phyloP scores from a whole-genome alignment of 2,113 vertebrate species.

The rat (Rattus norvegicus) region DNA sequence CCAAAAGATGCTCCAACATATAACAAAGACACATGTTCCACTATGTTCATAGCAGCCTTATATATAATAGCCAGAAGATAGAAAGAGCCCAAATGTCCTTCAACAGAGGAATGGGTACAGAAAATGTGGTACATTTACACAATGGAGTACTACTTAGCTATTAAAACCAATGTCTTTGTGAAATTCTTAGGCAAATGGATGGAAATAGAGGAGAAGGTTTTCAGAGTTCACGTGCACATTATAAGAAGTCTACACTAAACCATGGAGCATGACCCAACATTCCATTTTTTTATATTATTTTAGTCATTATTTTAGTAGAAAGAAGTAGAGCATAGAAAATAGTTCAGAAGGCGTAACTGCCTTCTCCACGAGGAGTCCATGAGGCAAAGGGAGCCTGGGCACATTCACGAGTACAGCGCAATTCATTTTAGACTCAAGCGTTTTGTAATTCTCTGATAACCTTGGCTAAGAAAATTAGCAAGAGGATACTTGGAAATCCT shows the following conservation, averaged over 20 bases:
- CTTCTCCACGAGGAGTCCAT: not conserved
- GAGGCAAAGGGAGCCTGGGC: not conserved
- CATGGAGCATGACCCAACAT: not conserved
- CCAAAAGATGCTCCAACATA: too few relatives aligned
- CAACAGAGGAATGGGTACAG: too few relatives aligned
- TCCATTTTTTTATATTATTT: too few relatives aligned
- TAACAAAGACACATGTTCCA: too few relatives aligned
- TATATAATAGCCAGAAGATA: too few relatives aligned
- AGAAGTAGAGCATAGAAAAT: not conserved
- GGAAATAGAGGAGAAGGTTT: not conserved
- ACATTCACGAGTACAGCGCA: not conserved
- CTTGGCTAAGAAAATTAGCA: not conserved
- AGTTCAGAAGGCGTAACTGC: not conserved
- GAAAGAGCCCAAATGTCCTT: too few relatives aligned
- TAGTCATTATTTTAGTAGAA: not conserved
- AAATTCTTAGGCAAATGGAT: too few relatives aligned
- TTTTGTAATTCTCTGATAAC: slow-evolving; percentile 1
- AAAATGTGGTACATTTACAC: too few relatives aligned
- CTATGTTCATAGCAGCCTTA: too few relatives aligned
- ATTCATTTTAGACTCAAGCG: not conserved
- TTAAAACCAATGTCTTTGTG: too few relatives aligned
- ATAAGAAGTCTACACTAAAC: not conserved
- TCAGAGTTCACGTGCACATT: not conserved
- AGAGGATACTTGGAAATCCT: not conserved
- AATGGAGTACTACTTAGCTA: too few relatives aligned